Evolutionary conservation across 1,140 invertebrate species (phyloP).

Genomic region (Euura saliciscinereae): DNA sequence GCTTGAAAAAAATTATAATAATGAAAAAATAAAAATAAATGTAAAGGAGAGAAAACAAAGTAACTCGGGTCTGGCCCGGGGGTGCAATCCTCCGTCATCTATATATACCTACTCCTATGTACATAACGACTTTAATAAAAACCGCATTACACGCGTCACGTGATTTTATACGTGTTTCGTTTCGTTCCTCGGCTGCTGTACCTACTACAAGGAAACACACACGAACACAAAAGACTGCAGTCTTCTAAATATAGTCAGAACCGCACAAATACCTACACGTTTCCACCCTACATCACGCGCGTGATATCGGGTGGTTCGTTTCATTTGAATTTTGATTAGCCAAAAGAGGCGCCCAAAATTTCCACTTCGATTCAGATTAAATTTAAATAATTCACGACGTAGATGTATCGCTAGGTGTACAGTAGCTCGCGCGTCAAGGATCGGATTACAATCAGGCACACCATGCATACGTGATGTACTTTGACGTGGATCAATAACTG

Average conservation of each 20-base stretch:
- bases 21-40: not conserved
- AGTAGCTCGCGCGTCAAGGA: not conserved
- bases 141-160: conserved; percentile 52
- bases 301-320: not conserved
- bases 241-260: no score
- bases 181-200: not conserved
- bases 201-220: not conserved
- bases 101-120: not conserved
- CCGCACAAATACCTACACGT: not conserved
- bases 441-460: not conserved
- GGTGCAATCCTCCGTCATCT: not conserved
- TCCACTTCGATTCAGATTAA: not conserved
- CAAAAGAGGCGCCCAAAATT: not conserved
- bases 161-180: conserved; percentile 45
- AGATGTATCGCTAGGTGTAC: not conserved
- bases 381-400: not conserved
- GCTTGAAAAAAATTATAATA: no score
- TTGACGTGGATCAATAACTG: no score
- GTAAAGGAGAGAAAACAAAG: not conserved
- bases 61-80: not conserved
- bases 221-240: no score
- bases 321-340: conserved; percentile 6
- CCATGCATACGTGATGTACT: not conserved
- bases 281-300: no score
- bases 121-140: conserved; percentile 45